Evolutionary conservation across 2,888 invertebrate species (phyloP).

Genomic region (Campoletis raptor): DNA sequence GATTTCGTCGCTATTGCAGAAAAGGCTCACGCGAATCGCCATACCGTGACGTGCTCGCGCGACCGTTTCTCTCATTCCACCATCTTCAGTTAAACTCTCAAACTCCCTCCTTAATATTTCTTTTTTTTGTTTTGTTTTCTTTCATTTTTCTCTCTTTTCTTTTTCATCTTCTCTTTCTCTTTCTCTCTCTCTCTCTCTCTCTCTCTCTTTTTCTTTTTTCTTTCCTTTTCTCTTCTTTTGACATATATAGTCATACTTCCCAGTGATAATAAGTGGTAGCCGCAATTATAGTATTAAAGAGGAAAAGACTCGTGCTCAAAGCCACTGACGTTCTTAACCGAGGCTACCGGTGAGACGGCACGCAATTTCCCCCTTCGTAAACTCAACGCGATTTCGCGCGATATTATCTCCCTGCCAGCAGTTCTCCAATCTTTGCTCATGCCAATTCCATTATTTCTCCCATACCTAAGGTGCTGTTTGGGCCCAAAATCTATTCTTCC

Average conservation of each 20-base stretch:
- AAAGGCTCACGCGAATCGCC: constrained; percentile 47
- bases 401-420: not conserved
- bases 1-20: constrained; percentile 53
- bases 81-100: constrained; percentile 5
- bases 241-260: constrained; percentile 14
- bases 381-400: constrained; percentile 39
- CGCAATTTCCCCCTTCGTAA: constrained; percentile 40
- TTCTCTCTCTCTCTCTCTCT: too few relatives aligned
- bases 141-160: not conserved
- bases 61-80: constrained; percentile 31
- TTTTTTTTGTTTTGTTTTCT: constrained; percentile 12
- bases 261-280: constrained; percentile 56
- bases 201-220: not conserved
- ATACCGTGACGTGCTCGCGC: constrained; percentile 61
- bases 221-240: constrained; percentile 4
- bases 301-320: constrained; percentile 52
- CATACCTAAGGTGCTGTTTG: not conserved
- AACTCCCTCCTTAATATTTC: not conserved
- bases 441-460: constrained; percentile 3
- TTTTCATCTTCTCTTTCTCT: not conserved
- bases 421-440: constrained; percentile 18
- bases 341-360: constrained; percentile 49
- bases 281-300: constrained; percentile 65
- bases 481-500: not conserved
- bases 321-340: constrained; percentile 31